Base-by-base conservation (phyloP, 30 jellyfish, hydroid and myxozoan genomes). In the Euphysa ruthae region DNA sequence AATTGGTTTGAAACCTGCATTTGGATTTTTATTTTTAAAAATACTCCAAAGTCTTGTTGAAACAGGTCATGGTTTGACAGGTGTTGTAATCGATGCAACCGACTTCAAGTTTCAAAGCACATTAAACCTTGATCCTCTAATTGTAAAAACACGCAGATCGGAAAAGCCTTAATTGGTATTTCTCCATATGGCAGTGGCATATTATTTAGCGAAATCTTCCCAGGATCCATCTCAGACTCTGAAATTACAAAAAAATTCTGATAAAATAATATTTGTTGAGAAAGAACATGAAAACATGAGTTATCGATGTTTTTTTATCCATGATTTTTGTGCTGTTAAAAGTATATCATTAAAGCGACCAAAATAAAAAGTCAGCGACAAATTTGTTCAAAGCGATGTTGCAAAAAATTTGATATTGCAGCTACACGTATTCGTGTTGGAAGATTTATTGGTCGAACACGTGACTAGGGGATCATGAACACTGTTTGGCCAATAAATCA, bases 21-120 rank as follows among this genome's bases (percentile, higher is more conserved):
- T 29, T 46, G 60, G 60, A 46, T 46, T 46, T 46, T 46, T 46
- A 32, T 25, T 29, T 46, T 46, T n/a, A 46, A 46, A 46, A 46
- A 46, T 2, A 3, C 6, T 29, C 60, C 4, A 46, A 46, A 46
- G 8, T 4, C 23, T 46, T 10, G 3, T 2, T 13, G 13, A 58
- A 20, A 58, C 71, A n/a, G 71, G 71, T 26, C 71, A 58, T 58
- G 71, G n/a, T n/a, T n/a, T n/a, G n/a, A n/a, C n/a, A n/a, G n/a
- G n/a, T n/a, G n/a, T n/a, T n/a, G n/a, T n/a, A n/a, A n/a, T 38
- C n/a, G 52, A 38, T 38, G 52, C 52, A 12, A n/a, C n/a, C n/a
- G n/a, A n/a, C n/a, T n/a, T 38, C 52, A 38, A 38, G n/a, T 38
- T 38, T 38, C 52, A 38, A 38, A 38, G 52, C n/a, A n/a, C 52